phyloP scores from a whole-genome alignment of 2,797 vertebrate genomes.

The Todus mexicanus region DNA sequence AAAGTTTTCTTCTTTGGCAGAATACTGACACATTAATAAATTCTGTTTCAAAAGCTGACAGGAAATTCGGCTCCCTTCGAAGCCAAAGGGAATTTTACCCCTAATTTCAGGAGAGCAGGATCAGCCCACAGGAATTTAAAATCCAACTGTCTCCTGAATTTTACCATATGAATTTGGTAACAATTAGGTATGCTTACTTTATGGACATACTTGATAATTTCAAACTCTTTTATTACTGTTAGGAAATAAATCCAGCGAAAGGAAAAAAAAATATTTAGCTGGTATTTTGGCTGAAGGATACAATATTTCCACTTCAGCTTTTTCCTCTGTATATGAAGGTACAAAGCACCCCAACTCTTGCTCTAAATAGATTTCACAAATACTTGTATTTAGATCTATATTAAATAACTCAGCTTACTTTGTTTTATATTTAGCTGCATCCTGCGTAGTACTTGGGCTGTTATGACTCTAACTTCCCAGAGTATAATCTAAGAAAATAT shows the following conservation, averaged over 20 bases:
- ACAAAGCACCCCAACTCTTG: neutral
- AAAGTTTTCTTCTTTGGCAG: neutral
- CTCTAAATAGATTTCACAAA: slow-evolving; percentile 22
- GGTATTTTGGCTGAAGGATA: neutral
- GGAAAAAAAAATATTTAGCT: neutral
- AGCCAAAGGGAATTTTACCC: neutral
- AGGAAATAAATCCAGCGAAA: neutral
- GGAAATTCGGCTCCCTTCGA: neutral
- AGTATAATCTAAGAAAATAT: slow-evolving; percentile 17
- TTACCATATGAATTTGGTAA: neutral
- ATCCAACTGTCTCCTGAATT: neutral
- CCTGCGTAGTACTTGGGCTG: neutral
- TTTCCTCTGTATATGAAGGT: neutral
- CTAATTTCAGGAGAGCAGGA: neutral
- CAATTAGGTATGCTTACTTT: neutral
- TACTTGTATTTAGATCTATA: slow-evolving; percentile 32
- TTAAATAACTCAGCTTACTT: slow-evolving; percentile 40
- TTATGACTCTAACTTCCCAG: slow-evolving; percentile 43
- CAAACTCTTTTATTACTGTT: neutral
- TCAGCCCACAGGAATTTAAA: neutral
- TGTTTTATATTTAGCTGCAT: slow-evolving; percentile 50
- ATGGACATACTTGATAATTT: neutral
- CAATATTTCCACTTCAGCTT: neutral
- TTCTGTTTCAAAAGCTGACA: neutral
- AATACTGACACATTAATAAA: neutral